Evolutionary conservation across 2,797 vertebrate genomes (phyloP), one percentile per base, ranked within the genome.

Genomic region (Synanceia verrucosa): DNA sequence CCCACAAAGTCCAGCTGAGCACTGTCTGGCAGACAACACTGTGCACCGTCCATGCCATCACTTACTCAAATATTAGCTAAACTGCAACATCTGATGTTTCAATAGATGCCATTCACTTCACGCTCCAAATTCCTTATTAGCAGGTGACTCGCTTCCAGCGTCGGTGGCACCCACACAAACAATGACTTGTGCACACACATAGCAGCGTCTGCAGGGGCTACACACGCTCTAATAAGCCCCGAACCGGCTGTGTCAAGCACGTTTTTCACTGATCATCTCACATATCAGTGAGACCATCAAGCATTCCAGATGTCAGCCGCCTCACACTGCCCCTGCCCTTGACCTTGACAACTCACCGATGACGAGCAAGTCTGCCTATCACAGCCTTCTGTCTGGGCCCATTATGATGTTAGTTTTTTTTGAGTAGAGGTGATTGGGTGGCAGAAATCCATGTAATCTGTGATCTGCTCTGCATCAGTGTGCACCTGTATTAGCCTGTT

Each of bases 51-150:
- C 47, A 29, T 28, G 34, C 41, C 59, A 66, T 77, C 60, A 65
- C 64, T 78, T 81, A 56, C 46, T 69, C 41, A 68, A 86, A 78
- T 62, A 84, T 78, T 68, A 73, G 63, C 57, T 48, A 6, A 67
- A 76, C 41, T 29, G 1, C 60, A 61, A n/a, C 61, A 75, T 61
- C 47, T 64, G 65, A 79, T 47, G 71, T 73, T 66, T 73, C 43
- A 37, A 50, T 60, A 66, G 63, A 60, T 24, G 51, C 64, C 47
- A 68, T 65, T 81, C 70, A 43, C 65, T 52, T 72, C 61, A 75
- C 1, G 37, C 70, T 74, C 71, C 43, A 78, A 75, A 85, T 67
- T 85, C 67, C 65, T 84, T 63, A 82, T 88, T 82, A 82, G 75
- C 66, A 72, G 81, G 69, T 61, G 71, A 71, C 77, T 72, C 10